Evolutionary conservation across 2,888 invertebrate species (phyloP), one percentile per base, ranked within the genome.

Genomic region (Cyaniris semiargus): DNA sequence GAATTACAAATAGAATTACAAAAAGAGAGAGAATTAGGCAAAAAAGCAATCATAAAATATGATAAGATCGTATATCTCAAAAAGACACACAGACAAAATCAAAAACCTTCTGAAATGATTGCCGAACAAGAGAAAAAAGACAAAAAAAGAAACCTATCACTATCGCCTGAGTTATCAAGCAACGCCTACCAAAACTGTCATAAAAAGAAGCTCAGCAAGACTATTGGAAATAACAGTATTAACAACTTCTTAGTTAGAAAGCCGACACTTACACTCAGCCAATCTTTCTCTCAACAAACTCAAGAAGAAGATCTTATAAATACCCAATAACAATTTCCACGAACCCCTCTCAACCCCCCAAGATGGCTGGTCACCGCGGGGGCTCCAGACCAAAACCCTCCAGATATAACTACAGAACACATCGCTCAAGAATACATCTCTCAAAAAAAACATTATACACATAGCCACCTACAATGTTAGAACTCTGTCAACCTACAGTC

Each of bases 21-120:
- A 60, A 79, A 75, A 44, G 79, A 78, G 76, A 80, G 76, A 78
- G 78, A 78, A 18, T 74, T 74, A 77, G 80, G 80, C 15, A 81
- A 80, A 18, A 78, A 60, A 7, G 79, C 80, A 53, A 78, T 80
- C 71, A 78, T 81, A 60, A 81, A 80, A 79, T 81, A 80, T 38
- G 79, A 79, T 27, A 80, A 79, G 78, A 21, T 77, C 3, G 15
- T 70, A 18, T 53, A 53, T 53, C 53, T 53, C 15, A 18, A 53
- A 15, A 6, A 6, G 18, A 18, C 53, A 53, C 5, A 5, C 18
- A 53, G 5, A 18, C 15, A 53, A 53, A 53, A 53, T 18, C 53
- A 18, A 18, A 53, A 53, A 18, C 15, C 53, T 0, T 18, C 53
- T 5, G 53, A 18, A 18, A 6, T 5, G 0, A 15, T 53, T 53